These are phyloP conservation scores for Crocuta crocuta DNA, from an alignment of 2,113 vertebrate genomes.

Conservation along the genomic window DNA sequence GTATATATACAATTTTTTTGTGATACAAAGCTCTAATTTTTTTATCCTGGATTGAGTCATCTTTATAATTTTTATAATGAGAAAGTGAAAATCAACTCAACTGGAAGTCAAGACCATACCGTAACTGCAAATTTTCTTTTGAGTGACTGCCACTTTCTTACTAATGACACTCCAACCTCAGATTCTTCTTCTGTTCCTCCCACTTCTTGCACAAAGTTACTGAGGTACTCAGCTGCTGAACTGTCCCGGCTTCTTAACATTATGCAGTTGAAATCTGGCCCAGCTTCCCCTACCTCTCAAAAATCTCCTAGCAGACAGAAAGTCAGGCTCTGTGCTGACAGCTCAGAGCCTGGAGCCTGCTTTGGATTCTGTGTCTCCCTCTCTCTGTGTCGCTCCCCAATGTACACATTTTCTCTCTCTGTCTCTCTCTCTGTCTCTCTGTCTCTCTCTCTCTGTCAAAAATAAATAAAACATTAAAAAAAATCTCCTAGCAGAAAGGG, in stretches of 20 bases:
- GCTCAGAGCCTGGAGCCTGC: too few relatives aligned
- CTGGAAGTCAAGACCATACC: background rate
- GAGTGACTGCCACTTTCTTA: background rate
- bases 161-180: background rate
- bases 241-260: background rate
- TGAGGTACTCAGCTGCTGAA: background rate
- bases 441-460: too few relatives aligned
- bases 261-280: background rate
- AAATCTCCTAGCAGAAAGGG: background rate
- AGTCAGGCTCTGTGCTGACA: too few relatives aligned
- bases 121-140: background rate
- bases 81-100: background rate
- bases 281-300: background rate
- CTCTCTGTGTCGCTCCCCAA: too few relatives aligned
- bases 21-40: background rate
- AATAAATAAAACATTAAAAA: too few relatives aligned
- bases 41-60: background rate
- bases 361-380: too few relatives aligned
- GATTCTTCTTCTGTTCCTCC: background rate
- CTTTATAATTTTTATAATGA: background rate
- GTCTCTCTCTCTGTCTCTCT: too few relatives aligned
- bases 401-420: too few relatives aligned
- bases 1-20: background rate
- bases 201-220: background rate
- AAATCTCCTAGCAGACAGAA: background rate